Conservation (phyloP, 2,888 invertebrate species). For the Seira musarum region DNA sequence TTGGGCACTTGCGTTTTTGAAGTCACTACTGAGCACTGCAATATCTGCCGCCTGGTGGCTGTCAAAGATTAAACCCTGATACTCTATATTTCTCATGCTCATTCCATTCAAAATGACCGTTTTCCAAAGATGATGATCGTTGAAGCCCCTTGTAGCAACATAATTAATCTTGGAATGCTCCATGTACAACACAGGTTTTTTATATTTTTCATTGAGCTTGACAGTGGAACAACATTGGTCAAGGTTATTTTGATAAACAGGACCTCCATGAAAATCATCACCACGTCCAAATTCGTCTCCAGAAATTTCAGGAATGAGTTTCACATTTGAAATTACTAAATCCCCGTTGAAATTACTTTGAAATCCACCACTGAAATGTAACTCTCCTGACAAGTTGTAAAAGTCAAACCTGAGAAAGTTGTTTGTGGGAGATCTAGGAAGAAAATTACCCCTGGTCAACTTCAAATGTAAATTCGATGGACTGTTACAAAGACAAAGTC, state of each 20-base stretch:
- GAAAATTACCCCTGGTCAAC: neutral
- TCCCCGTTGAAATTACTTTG: slow-evolving; percentile 38
- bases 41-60: neutral
- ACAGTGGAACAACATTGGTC: slow-evolving; percentile 57
- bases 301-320: slow-evolving; percentile 6
- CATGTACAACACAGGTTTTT: slow-evolving; percentile 41
- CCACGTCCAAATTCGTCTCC: slow-evolving; percentile 46
- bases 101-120: slow-evolving; percentile 37
- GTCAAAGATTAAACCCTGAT: slow-evolving; percentile 16
- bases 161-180: slow-evolving; percentile 36
- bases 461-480: slow-evolving; percentile 29
- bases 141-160: slow-evolving; percentile 30
- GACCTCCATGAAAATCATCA: slow-evolving; percentile 12
- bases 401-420: slow-evolving; percentile 47
- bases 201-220: slow-evolving; percentile 24
- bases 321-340: slow-evolving; percentile 42
- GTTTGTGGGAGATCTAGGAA: neutral
- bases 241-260: slow-evolving; percentile 32
- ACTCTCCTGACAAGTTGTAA: slow-evolving; percentile 27
- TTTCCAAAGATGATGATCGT: slow-evolving; percentile 52
- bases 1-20: neutral
- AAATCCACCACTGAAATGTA: slow-evolving; percentile 25
- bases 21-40: neutral
- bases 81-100: neutral
- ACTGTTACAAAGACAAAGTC: slow-evolving; percentile 47